These are phyloP conservation scores for Copsychus sechellarum DNA, from an alignment of 2,113 vertebrate genomes.

Conservation along the genomic window DNA sequence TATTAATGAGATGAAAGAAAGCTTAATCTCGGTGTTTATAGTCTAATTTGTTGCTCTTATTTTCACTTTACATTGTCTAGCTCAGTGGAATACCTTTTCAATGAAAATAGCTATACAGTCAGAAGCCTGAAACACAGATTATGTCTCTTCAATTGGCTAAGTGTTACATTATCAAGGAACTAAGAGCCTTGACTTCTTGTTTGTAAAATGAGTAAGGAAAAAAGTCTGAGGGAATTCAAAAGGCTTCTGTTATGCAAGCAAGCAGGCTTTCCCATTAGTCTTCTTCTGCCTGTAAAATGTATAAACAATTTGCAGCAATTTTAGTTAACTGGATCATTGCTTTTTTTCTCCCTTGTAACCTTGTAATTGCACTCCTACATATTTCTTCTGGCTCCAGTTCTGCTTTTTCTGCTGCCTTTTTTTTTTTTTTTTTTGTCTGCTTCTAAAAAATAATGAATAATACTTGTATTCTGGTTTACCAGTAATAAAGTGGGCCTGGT, in stretches of 20 bases:
- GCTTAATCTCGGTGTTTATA: background rate
- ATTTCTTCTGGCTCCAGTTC: background rate
- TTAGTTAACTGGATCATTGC: background rate
- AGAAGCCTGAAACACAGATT: background rate
- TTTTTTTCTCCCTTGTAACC: background rate
- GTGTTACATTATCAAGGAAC: background rate
- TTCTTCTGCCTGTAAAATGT: background rate
- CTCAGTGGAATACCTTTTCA: background rate
- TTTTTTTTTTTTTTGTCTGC: background rate
- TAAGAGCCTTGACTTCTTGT: background rate
- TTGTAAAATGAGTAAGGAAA: background rate
- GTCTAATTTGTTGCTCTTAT: background rate
- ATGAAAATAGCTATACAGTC: background rate
- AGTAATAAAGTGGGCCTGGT: background rate
- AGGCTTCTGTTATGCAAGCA: background rate
- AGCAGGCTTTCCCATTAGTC: background rate
- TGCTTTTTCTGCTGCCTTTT: background rate
- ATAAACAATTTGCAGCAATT: background rate
- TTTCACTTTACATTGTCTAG: background rate
- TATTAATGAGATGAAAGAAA: slow-evolving; percentile 18
- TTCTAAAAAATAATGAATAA: background rate
- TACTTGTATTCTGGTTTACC: background rate
- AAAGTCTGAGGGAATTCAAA: background rate
- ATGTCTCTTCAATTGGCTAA: background rate
- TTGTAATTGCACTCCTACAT: background rate